Percentiles rank a stretch among this genome's conserved stretches.
Evolutionary conservation across 2,797 vertebrate species (phyloP).

Genomic region (Mionectes olivaceus): DNA sequence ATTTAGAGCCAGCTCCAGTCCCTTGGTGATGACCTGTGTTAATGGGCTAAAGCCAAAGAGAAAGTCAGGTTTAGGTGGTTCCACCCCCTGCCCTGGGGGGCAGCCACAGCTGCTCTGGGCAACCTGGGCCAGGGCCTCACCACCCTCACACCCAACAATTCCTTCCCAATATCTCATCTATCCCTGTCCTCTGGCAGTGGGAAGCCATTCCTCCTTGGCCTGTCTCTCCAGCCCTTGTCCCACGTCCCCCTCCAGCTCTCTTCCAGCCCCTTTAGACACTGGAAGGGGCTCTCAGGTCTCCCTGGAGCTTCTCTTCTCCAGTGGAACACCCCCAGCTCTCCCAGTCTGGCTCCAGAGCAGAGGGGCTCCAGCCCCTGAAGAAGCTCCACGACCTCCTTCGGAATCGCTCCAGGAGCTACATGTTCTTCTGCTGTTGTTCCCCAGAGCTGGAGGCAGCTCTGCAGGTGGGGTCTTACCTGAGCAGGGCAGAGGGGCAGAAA

Average conservation of each 20-base stretch:
- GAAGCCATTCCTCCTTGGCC: neutral
- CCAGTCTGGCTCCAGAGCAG: neutral
- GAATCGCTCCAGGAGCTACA: neutral
- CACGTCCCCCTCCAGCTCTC: neutral
- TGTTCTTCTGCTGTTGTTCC: rapidly evolving
- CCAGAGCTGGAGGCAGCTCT: neutral
- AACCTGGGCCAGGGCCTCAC: rapidly evolving
- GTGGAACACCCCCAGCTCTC: neutral
- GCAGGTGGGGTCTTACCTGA: neutral
- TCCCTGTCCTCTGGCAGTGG: neutral
- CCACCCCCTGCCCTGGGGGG: neutral
- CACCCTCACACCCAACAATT: rapidly evolving
- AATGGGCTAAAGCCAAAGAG: neutral
- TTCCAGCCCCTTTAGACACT: neutral
- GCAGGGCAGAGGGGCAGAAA: neutral
- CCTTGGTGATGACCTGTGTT: neutral
- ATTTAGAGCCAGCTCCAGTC: neutral
- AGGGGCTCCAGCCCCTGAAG: neutral
- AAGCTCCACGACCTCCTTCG: rapidly evolving
- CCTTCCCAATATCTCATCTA: neutral
- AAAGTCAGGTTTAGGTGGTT: neutral
- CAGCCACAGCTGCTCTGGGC: neutral
- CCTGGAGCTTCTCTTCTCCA: rapidly evolving
- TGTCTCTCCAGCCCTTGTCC: neutral
- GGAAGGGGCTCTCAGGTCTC: rapidly evolving